Evolutionary conservation across 2,888 invertebrate genomes (phyloP), one percentile per base, ranked within the genome.

Genomic region (Megamerina dolium): DNA sequence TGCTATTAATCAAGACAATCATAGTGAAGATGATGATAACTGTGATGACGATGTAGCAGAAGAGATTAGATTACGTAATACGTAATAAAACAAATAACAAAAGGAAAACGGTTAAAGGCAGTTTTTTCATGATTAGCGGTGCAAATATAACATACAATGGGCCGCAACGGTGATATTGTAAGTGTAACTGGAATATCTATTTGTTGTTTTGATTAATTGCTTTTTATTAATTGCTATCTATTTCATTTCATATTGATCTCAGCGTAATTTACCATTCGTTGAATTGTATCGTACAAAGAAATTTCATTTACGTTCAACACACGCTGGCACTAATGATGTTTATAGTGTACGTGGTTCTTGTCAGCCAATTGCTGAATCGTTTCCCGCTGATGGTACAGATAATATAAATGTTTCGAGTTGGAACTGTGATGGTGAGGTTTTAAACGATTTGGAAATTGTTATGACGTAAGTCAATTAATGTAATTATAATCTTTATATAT

Each of bases 401-500:
- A 54, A 53, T 4, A 50, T 52, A 18, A 37, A 46, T 33, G 42
- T 59, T 45, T 86, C 86, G 57, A 78, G 81, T 29, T 88, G 87
- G 87, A 87, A 87, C 63, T 87, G 87, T 72, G 87, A 88, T 70
- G 87, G 87, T 13, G 87, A 88, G 68, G 74, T 86, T 26, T 75
- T 85, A 43, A 74, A 74, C 43, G 78, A 81, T 58, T 75, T 80
- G 29, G 77, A 79, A 60, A 74, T 85, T 38, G 76, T 77, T 53
- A 81, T 83, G 65, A 78, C 39, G 52, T 48, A 38, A 36, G 49
- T 50, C 5, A 16, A 12, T 3, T 6, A 17, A 3, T 17, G 3
- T 21, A 37, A 44, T 16, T n/a, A 5, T 4, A 16, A 17, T 17
- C 14, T 18, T 29, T 33, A 20, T 19, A n/a, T 29, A 3, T 18